A percentile compares a stretch with the other conserved stretches of the same genome.
Evolutionary conservation across 2,888 invertebrate genomes (phyloP).

Genomic region (Eilema sororculum): DNA sequence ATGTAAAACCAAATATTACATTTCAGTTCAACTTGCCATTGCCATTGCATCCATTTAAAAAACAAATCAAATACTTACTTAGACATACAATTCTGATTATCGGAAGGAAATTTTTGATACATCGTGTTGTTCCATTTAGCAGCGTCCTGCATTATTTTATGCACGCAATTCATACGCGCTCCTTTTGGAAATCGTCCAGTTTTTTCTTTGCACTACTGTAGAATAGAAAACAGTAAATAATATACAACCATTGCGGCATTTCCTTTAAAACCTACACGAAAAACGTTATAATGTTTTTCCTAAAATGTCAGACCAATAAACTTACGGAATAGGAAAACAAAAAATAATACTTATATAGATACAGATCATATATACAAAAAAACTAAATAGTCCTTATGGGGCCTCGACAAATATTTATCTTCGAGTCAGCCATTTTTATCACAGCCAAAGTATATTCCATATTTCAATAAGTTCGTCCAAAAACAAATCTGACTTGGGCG

Average conservation of each 20-base stretch:
- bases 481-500: slow-evolving; percentile 66
- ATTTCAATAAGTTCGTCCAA: slow-evolving; percentile 60
- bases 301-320: not conserved
- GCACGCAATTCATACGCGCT: not conserved
- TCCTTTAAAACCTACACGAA: not conserved
- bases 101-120: not conserved
- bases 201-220: not conserved
- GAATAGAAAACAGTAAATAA: no score
- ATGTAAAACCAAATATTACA: no score
- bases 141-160: not conserved
- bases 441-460: slow-evolving; percentile 39
- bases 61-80: no score
- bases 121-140: not conserved
- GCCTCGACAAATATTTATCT: slow-evolving; percentile 56
- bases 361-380: slow-evolving; percentile 29
- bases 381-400: slow-evolving; percentile 43
- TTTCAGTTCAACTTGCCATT: no score
- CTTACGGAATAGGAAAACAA: not conserved
- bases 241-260: not conserved
- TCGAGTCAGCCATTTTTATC: slow-evolving; percentile 45
- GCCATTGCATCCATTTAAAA: no score
- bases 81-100: not conserved
- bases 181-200: not conserved
- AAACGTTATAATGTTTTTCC: not conserved
- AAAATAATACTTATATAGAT: not conserved